Conservation (phyloP, 2,888 invertebrate genomes). For the Oxystoma pomonae region DNA sequence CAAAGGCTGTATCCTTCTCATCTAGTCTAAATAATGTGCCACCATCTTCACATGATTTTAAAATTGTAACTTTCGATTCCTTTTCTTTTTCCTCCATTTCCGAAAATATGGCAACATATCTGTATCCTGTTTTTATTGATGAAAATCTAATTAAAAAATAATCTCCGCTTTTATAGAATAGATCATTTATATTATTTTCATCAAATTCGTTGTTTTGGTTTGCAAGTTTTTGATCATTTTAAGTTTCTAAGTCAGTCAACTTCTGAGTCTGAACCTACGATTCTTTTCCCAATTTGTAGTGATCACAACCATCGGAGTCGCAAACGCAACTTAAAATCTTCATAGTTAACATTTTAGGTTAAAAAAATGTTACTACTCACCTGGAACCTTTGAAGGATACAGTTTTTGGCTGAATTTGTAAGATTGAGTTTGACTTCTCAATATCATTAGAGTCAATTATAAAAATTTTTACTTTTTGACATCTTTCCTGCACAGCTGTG, state of each 20-base stretch:
- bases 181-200: not conserved
- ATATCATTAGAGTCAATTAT: slow-evolving; percentile 27
- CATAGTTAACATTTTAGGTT: slow-evolving; percentile 11
- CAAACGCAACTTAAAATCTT: slow-evolving; percentile 17
- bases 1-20: not conserved
- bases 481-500: slow-evolving; percentile 24
- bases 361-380: slow-evolving; percentile 12
- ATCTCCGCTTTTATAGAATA: not conserved
- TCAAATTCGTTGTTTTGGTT: not conserved
- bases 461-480: slow-evolving; percentile 22
- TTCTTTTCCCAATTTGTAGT: slow-evolving; percentile 2
- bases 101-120: slow-evolving; percentile 2
- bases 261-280: not conserved
- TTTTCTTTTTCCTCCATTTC: slow-evolving; percentile 5
- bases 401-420: slow-evolving; percentile 7
- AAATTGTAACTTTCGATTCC: slow-evolving; percentile 6
- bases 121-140: not conserved
- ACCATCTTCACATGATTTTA: not conserved
- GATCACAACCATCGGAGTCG: slow-evolving; percentile 1
- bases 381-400: slow-evolving; percentile 14
- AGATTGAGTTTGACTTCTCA: slow-evolving; percentile 9
- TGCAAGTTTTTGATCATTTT: not conserved
- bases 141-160: not conserved
- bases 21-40: slow-evolving; percentile 5
- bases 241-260: not conserved